phyloP scores from a whole-genome alignment of 2,797 vertebrate species.

The Meriones psammophilus region DNA sequence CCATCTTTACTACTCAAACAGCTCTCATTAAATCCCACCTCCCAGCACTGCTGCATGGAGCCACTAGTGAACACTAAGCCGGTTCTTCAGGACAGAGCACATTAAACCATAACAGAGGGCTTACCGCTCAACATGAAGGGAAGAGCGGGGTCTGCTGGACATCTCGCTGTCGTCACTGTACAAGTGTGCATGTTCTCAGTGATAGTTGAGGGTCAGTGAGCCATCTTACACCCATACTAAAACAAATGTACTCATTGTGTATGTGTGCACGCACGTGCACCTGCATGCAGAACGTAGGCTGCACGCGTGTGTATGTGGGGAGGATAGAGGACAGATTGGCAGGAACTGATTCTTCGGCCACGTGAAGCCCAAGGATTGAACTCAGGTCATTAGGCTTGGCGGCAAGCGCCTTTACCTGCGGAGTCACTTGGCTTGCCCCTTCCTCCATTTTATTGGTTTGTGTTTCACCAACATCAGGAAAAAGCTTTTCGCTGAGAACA shows the following conservation, averaged over 20 bases:
- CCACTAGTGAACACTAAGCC: neutral
- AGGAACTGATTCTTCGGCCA: fast-evolving
- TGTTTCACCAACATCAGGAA: neutral
- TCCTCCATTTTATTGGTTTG: neutral
- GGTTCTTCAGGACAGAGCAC: neutral
- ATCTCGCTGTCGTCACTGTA: neutral
- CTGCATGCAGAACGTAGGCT: neutral
- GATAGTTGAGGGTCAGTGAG: neutral
- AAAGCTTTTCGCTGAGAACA: neutral
- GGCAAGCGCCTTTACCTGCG: neutral
- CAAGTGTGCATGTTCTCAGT: neutral
- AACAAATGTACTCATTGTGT: neutral
- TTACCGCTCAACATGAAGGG: neutral
- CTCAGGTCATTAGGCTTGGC: neutral
- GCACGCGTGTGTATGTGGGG: no score
- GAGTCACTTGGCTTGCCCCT: neutral
- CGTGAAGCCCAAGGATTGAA: neutral
- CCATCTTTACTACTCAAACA: neutral
- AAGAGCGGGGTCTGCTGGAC: neutral
- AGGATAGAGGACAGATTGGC: neutral
- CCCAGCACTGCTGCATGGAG: neutral
- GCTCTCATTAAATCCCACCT: neutral
- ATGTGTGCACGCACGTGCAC: neutral
- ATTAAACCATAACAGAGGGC: neutral
- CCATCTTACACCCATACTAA: neutral